Percentiles rank a stretch among this genome's conserved stretches.
Conservation (phyloP, 2,888 invertebrate species). For the Lobophora halterata region DNA sequence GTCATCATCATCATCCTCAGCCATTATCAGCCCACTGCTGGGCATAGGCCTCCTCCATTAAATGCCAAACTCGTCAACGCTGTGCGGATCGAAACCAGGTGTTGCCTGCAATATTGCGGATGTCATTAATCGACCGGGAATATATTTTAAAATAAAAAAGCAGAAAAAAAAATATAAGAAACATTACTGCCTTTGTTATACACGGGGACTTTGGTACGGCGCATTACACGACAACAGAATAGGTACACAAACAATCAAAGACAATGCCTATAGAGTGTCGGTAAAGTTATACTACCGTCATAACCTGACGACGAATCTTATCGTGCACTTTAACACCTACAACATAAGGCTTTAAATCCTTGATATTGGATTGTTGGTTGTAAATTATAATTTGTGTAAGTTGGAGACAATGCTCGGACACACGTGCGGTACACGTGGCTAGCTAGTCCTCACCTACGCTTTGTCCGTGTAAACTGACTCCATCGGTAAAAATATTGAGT, state of each 20-base stretch:
- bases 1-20: no score
- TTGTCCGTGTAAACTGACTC: slow-evolving; percentile 26
- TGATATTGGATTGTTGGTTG: slow-evolving; percentile 8
- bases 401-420: slow-evolving; percentile 51
- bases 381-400: slow-evolving; percentile 31
- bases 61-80: no score
- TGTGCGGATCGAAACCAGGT: no score
- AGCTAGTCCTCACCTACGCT: slow-evolving; percentile 37
- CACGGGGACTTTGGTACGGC: no score
- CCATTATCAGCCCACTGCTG: no score
- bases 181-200: no score
- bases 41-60: no score
- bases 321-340: neutral
- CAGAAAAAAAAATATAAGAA: no score
- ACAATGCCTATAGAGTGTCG: slow-evolving; percentile 37
- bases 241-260: slow-evolving; percentile 7
- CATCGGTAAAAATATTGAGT: slow-evolving; percentile 17
- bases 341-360: slow-evolving; percentile 20
- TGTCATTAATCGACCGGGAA: no score
- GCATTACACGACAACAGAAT: neutral
- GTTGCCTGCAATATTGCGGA: no score
- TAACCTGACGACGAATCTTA: slow-evolving; percentile 25
- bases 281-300: slow-evolving; percentile 47
- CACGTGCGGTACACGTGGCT: slow-evolving; percentile 61
- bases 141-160: no score